Percentiles rank a stretch among this genome's conserved stretches.
Evolutionary conservation across 2,888 invertebrate species (phyloP).

Genomic region (Mesoligia furuncula): DNA sequence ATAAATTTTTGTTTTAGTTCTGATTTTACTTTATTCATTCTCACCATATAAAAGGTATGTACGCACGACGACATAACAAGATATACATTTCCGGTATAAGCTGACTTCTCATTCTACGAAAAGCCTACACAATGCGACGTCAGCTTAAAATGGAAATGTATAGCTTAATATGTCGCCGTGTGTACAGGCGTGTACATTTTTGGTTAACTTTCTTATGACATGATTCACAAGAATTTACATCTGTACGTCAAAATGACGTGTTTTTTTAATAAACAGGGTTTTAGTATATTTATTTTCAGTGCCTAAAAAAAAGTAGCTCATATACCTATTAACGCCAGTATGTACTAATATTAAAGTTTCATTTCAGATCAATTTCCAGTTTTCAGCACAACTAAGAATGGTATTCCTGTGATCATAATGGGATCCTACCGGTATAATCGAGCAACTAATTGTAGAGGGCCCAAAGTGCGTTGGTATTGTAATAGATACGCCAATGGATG

Average conservation of each 20-base stretch:
- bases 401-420: conserved; percentile 41
- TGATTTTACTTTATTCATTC: not conserved
- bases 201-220: not conserved
- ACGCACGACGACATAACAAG: no score
- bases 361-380: conserved; percentile 33
- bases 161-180: not conserved
- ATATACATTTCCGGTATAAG: no score
- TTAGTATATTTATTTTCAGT: not conserved
- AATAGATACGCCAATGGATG: conserved; percentile 29
- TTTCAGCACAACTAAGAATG: conserved; percentile 41
- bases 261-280: not conserved
- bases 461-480: conserved; percentile 45
- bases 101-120: no score
- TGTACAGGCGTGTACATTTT: not conserved
- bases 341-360: not conserved
- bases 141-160: no score
- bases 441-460: conserved; percentile 20
- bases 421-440: conserved; percentile 48
- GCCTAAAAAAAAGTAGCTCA: not conserved
- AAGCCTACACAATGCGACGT: no score
- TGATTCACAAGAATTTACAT: not conserved
- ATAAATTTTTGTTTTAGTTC: not conserved
- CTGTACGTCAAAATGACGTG: not conserved
- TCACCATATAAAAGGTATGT: not conserved
- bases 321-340: no score